Base-by-base conservation (phyloP, 1,140 invertebrate species). In the Pseudomyrmex cubaensis region DNA sequence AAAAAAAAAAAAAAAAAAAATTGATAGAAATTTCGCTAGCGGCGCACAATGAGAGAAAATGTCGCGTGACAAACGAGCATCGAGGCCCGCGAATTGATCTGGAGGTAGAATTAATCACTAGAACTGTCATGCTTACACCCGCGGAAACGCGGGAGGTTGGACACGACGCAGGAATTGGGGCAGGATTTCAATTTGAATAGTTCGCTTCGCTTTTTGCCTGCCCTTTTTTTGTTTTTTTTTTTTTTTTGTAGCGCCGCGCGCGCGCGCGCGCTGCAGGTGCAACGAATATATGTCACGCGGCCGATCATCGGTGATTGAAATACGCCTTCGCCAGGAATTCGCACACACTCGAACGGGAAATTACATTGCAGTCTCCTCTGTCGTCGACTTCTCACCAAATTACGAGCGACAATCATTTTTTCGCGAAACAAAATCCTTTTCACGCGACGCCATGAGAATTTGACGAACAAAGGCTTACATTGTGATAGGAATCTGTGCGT, bases 131-230 rank as follows among this genome's bases (percentile, higher is more conserved):
- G 76, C 76, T 80, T 72, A 72, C 66, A 80, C 44, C 22, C 76
- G 54, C 76, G 76, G 54, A 70, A 78, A 57, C 44, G 66, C 63
- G 76, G 15, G 20, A 70, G 76, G 64, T 48, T 67, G 44, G 76
- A 25, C 17, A 46, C 66, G 22, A 20, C 46, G 48, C 59, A 70
- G 52, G 56, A 80, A 80, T 56, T 72, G 66, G 54, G 44, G 66
- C 66, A 59, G 76, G 66, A 80, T 80, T 80, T 80, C 66, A 80
- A 80, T 80, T 70, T 59, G 76, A 80, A 80, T 59, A 44, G 76
- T 61, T 59, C 54, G 46, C 20, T 46, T 17, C 75, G 63, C 75
- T 69, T 69, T 78, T 67, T 50, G 54, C 20, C 20, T 25, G 22
- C 56, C 20, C 44, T 80, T 72, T 80, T 80, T 70, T 54, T 80